These are phyloP conservation scores for Caenorhabditis becei DNA, from an alignment of 2,888 invertebrate species.

Conservation along the genomic window DNA sequence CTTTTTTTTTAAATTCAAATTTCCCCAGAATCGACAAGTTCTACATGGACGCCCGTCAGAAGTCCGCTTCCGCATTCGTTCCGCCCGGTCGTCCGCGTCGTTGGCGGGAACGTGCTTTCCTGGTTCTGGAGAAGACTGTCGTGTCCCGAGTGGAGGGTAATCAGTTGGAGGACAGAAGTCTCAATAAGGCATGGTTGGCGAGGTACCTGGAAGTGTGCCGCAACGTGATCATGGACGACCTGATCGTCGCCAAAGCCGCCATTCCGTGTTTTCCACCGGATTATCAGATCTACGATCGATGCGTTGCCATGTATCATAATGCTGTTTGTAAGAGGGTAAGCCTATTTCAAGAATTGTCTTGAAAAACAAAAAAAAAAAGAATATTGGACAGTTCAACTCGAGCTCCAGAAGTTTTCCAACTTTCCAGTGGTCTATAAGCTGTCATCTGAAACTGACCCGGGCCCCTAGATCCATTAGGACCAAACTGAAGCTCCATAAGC, in stretches of 20 bases:
- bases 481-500: too few species aligned
- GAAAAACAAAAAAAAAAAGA: too few species aligned
- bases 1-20: too few species aligned
- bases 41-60: constrained; percentile 87
- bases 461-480: too few species aligned
- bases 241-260: constrained; percentile 82
- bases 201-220: constrained; percentile 88
- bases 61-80: constrained; percentile 89
- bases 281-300: constrained; percentile 93
- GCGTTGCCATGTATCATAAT: constrained; percentile 94
- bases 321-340: constrained; percentile 85
- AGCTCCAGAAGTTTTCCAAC: too few species aligned
- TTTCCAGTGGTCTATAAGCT: too few species aligned
- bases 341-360: constrained; percentile 10
- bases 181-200: constrained; percentile 95
- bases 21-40: constrained; percentile 90
- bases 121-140: constrained; percentile 84
- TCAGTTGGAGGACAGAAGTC: constrained; percentile 91
- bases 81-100: constrained; percentile 94
- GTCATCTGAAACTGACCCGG: too few species aligned
- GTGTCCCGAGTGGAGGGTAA: constrained; percentile 90
- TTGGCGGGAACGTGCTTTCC: constrained; percentile 75
- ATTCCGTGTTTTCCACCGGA: constrained; percentile 95
- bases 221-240: constrained; percentile 76
- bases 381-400: too few species aligned